Evolutionary conservation across 2,888 invertebrate species (phyloP).

Genomic region (Acrobasis consociella): DNA sequence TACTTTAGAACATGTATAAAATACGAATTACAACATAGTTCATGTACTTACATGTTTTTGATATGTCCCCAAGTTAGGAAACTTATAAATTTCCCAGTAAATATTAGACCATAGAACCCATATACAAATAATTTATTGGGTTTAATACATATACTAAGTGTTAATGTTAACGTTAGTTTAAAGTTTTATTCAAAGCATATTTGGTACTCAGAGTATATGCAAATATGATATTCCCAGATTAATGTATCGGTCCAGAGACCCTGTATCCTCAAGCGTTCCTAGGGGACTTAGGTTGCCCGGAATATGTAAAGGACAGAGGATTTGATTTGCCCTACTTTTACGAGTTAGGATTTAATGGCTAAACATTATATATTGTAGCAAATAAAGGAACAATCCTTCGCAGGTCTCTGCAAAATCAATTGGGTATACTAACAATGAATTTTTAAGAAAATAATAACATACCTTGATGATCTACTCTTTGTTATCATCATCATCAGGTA

Average conservation of each 20-base stretch:
- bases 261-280: background rate
- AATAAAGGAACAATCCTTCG: background rate
- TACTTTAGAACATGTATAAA: no score
- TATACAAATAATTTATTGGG: no score
- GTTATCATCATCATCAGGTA: no score
- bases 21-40: no score
- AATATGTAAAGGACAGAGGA: conserved; percentile 8
- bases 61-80: no score
- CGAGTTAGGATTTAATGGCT: background rate
- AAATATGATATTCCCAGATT: background rate
- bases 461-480: no score
- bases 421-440: no score
- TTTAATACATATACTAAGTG: no score
- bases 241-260: background rate
- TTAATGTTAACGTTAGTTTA: background rate
- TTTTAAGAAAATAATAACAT: no score
- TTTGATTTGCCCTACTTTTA: conserved; percentile 10
- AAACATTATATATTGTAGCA: background rate
- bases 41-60: no score
- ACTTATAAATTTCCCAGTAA: no score
- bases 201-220: background rate
- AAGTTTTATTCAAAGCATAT: background rate
- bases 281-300: background rate
- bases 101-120: no score
- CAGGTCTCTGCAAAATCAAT: background rate